Base-by-base conservation (phyloP, 2,113 vertebrate genomes). In the Hylia prasina region DNA sequence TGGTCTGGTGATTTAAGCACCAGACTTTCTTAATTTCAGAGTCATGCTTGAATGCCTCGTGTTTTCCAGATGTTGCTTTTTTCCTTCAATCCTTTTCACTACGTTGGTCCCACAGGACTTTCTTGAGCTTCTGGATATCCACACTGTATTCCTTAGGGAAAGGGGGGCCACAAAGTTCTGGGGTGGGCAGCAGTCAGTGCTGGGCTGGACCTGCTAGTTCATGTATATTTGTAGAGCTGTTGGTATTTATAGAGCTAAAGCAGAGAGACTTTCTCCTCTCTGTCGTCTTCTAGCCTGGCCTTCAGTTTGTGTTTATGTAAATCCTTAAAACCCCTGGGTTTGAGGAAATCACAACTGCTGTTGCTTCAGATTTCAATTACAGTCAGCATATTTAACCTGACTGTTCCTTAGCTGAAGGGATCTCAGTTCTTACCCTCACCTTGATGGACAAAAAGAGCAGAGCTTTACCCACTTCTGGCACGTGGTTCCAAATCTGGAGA, bases 1-100 rank as follows among this genome's bases (percentile, higher is more conserved):
- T 81, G 56, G 47, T 42, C 56, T 69, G 51, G 30, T 80, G 94
- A 70, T 90, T 50, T 30, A 80, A 93, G 39, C 56, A 78, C 47
- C 40, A 42, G 87, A 57, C 30, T 63, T 61, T 31, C 40, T 44
- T 65, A 37, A 42, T 72, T 92, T 85, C 68, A 2, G 40, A 44
- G 54, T 60, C 75, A 58, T 61, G 57, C 71, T 69, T 45, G 45
- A 61, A 37, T 53, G 50, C 21, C 17, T 90, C 0, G 1, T 79
- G 51, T 6, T 60, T 92, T 84, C 87, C 94, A 96, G 68, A 83
- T 89, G 86, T 68, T 78, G 80, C 25, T 42, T 76, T 92, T 91
- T 70, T 30, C 5, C 63, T 89, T 70, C 72, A 53, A 6, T 75
- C 27, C 30, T 80, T 89, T 87, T 72, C 30, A 37, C 66, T 92